Conservation (phyloP, 2,113 vertebrate species). For the Hippopotamus amphibius region DNA sequence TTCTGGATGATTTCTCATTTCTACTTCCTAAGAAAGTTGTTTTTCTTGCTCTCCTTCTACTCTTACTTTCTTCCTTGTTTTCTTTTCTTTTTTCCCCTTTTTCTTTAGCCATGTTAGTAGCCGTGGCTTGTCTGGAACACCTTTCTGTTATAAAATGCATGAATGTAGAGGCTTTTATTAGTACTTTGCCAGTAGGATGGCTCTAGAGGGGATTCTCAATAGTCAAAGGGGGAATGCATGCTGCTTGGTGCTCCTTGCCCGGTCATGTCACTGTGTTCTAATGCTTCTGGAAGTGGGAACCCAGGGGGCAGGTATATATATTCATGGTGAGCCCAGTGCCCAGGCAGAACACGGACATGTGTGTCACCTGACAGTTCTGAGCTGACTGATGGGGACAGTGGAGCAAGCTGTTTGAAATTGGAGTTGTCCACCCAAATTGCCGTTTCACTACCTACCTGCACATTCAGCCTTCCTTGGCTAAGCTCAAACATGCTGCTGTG, state of each 20-base stretch:
- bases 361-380: background rate
- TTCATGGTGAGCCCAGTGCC: background rate
- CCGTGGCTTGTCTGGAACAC: background rate
- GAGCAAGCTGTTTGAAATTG: background rate
- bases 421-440: background rate
- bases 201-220: too few relatives aligned
- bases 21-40: background rate
- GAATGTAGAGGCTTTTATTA: background rate
- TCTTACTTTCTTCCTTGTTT: background rate
- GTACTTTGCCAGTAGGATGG: background rate
- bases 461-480: background rate
- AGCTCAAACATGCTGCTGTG: background rate
- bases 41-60: background rate
- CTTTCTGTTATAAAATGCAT: background rate
- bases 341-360: background rate
- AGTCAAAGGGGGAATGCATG: background rate
- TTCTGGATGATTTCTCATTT: background rate
- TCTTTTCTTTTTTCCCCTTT: background rate
- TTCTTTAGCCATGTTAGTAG: background rate
- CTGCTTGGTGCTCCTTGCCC: fast-evolving
- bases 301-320: too few relatives aligned
- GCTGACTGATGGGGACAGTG: background rate
- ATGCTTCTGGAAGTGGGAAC: background rate
- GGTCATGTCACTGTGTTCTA: background rate
- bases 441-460: background rate